phyloP scores from a whole-genome alignment of 1,140 invertebrate genomes.

The Heliconius eleuchia region DNA sequence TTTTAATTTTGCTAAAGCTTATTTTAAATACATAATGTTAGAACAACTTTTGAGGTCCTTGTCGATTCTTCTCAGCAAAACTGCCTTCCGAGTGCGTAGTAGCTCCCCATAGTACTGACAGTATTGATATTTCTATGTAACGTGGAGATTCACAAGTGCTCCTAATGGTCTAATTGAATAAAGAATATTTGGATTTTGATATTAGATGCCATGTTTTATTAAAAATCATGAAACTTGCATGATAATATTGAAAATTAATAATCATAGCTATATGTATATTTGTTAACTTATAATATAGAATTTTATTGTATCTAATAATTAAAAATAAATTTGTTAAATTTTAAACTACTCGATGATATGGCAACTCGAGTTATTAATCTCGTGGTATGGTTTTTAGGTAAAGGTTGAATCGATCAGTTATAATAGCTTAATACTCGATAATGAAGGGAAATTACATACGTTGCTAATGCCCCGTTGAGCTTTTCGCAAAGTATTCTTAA shows the following conservation, averaged over 20 bases:
- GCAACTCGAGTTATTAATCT: slow-evolving; percentile 16
- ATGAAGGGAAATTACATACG: slow-evolving; percentile 1
- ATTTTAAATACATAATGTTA: no score
- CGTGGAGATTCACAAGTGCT: no score
- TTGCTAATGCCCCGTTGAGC: not conserved
- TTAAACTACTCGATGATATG: slow-evolving; percentile 22
- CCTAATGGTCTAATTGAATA: no score
- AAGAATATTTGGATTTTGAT: no score
- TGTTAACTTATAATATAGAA: not conserved
- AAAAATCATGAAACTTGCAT: no score
- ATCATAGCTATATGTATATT: not conserved
- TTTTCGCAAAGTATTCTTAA: slow-evolving; percentile 18
- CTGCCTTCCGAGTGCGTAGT: no score
- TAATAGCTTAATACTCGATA: slow-evolving; percentile 1
- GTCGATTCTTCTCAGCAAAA: no score
- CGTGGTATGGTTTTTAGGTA: slow-evolving; percentile 20
- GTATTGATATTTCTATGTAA: no score
- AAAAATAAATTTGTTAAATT: not conserved
- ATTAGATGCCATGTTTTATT: no score
- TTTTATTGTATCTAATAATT: not conserved
- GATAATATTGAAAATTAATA: not conserved
- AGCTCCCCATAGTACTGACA: no score
- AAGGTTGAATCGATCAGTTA: slow-evolving; percentile 16
- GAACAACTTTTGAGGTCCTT: no score
- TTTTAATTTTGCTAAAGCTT: no score